Evolutionary conservation across 2,888 invertebrate species (phyloP), one percentile per base, ranked within the genome.

Genomic region (Phyllotreta striolata): DNA sequence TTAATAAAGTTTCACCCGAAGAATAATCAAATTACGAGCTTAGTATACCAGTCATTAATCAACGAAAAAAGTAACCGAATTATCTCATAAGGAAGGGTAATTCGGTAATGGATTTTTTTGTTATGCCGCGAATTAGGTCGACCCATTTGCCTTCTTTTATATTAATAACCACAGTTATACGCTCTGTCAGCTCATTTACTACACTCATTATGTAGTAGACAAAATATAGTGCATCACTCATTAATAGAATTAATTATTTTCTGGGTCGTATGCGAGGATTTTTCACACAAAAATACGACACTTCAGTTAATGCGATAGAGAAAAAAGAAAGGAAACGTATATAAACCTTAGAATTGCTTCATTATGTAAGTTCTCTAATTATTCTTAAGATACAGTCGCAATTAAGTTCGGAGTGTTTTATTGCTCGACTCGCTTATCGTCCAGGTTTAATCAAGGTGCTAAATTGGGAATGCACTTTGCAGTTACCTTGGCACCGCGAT

Each of bases 361-460:
- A 61, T 56, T 61, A 60, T 51, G 12, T 51, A 49, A 54, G 55
- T 56, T 56, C 64, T 47, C 52, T 64, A 64, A 64, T 64, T 64
- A 64, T 59, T 64, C 44, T 43, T 49, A 37, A 64, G 60, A 64
- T 64, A 61, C 60, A 40, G 47, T 64, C 24, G 64, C 64, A 64
- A 64, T 61, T 64, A 64, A 60, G 56, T 61, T 54, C 38, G 55
- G 64, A 56, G 52, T 64, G 55, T 60, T 64, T 64, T 60, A 64
- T 59, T 14, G 60, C 56, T 40, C 61, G 46, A 64, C 55, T 64
- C 64, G 64, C 55, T 64, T 64, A 64, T 64, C 64, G 55, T 60
- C 64, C 56, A 60, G 38, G 64, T 64, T 64, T 64, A 64, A 64
- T 64, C 64, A 64, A 64, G 64, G 59, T 56, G 64, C 60, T 64